A percentile compares a stretch with the other conserved stretches of the same genome.
Evolutionary conservation across 1,140 invertebrate species (phyloP).

Genomic region (Hycleus phaleratus): DNA sequence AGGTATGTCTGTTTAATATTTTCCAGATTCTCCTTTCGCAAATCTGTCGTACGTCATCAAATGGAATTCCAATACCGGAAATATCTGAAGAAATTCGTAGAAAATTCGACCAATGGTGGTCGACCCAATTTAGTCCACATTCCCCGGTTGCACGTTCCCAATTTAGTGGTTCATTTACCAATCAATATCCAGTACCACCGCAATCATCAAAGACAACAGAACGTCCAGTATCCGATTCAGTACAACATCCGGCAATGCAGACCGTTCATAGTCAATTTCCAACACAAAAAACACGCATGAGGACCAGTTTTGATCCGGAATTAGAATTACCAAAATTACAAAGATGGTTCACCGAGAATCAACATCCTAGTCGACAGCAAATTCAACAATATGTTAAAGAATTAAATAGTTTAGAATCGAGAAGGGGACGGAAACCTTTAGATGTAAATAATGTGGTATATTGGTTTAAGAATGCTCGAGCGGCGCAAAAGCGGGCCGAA

Average conservation of each 20-base stretch:
- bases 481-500: constrained; percentile 85
- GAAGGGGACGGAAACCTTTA: constrained; percentile 83
- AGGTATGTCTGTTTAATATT: constrained; percentile 10
- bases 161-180: constrained; percentile 37
- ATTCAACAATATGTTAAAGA: constrained; percentile 93
- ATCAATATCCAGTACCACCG: constrained; percentile 37
- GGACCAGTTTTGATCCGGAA: constrained; percentile 91
- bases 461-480: constrained; percentile 97
- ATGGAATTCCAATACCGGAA: constrained; percentile 51
- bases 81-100: constrained; percentile 65
- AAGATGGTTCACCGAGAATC: constrained; percentile 92
- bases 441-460: constrained; percentile 97
- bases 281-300: constrained; percentile 83
- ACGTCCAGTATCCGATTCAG: constrained; percentile 44
- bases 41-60: constrained; percentile 56
- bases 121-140: constrained; percentile 53
- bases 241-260: constrained; percentile 59
- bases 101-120: constrained; percentile 71
- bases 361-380: constrained; percentile 88
- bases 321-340: constrained; percentile 90
- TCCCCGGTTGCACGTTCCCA: constrained; percentile 30
- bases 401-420: constrained; percentile 83
- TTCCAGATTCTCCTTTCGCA: constrained; percentile 68
- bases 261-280: constrained; percentile 65
- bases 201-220: constrained; percentile 44